Evolutionary conservation across 1,140 invertebrate genomes (phyloP), one percentile per base, ranked within the genome.

Genomic region (Drosophila erecta): DNA sequence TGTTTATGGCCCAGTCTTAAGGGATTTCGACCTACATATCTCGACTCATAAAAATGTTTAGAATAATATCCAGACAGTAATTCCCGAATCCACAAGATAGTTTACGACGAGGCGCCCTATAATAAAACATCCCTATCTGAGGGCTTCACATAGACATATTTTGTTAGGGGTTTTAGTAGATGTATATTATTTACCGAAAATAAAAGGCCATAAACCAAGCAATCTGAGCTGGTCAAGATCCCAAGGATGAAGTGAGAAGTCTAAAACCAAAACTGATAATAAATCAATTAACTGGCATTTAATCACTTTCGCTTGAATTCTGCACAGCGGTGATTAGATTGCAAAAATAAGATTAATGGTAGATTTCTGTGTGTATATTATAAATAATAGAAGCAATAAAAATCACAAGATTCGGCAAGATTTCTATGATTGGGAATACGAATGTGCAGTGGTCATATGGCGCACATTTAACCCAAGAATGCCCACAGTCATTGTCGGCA

Each of bases 381-480:
- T 46, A 24, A 4, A 27, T 15, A 47, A n/a, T 15, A n/a, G 12
- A 14, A 15, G 15, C 30, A 20, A 51, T 17, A 12, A 35, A 51
- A 51, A 51, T 35, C 15, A 17, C 20, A 12, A 65, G 64, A 67
- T 67, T 67, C 27, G 41, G 59, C 11, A 12, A 43, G 64, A 65
- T 70, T 70, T 30, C 17, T 46, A 47, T 67, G 35, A 41, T 46
- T 35, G 38, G 14, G 22, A 15, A 53, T 54, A 65, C 17, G 5
- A 35, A 14, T 24, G 27, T 20, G 8, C 30, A 22, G 54, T 64
- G 54, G 53, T 35, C 49, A 35, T 35, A 51, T 41, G 15, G 38
- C 24, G n/a, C 7, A 41, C 33, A 71, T 57, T 70, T 57, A 70
- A 70, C 67, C 51, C 41, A 71, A 70, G 67, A 71, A 57, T 57